Conservation (phyloP, 2,113 vertebrate genomes). For the Engystomops pustulosus region DNA sequence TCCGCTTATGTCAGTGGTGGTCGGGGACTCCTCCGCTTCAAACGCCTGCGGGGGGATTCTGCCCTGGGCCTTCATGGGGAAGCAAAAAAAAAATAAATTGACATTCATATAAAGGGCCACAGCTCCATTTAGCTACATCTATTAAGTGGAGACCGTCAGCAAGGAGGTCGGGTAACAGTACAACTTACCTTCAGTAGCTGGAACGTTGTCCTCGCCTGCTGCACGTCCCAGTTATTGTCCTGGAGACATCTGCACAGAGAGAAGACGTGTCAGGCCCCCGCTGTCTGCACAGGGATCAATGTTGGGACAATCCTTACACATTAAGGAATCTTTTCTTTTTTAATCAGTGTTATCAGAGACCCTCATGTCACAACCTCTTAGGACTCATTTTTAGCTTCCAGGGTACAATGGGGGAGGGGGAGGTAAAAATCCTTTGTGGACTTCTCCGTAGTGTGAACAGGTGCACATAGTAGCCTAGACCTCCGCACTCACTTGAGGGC, state of each 20-base stretch:
- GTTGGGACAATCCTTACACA: too few relatives aligned
- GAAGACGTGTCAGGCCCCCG: too few relatives aligned
- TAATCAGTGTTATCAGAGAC: too few relatives aligned
- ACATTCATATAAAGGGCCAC: background rate
- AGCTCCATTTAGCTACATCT: too few relatives aligned
- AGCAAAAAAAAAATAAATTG: background rate
- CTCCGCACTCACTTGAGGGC: slow-evolving; percentile 41
- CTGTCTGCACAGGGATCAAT: too few relatives aligned
- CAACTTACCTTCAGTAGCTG: background rate
- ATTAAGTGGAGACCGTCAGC: background rate
- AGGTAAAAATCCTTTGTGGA: too few relatives aligned
- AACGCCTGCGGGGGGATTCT: background rate
- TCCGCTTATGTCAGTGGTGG: background rate
- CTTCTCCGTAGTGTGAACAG: too few relatives aligned
- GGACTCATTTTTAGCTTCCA: too few relatives aligned
- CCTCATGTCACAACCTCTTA: too few relatives aligned
- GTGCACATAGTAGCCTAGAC: background rate
- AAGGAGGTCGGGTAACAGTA: background rate
- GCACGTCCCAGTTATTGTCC: slow-evolving; percentile 41
- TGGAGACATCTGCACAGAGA: slow-evolving; percentile 31
- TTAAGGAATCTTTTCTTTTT: too few relatives aligned
- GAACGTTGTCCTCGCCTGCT: background rate
- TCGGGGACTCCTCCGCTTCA: background rate
- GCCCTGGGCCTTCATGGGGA: background rate
- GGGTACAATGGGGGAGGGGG: too few relatives aligned